phyloP scores from a whole-genome alignment of 2,888 invertebrate genomes.

The Caenorhabditis becei region DNA sequence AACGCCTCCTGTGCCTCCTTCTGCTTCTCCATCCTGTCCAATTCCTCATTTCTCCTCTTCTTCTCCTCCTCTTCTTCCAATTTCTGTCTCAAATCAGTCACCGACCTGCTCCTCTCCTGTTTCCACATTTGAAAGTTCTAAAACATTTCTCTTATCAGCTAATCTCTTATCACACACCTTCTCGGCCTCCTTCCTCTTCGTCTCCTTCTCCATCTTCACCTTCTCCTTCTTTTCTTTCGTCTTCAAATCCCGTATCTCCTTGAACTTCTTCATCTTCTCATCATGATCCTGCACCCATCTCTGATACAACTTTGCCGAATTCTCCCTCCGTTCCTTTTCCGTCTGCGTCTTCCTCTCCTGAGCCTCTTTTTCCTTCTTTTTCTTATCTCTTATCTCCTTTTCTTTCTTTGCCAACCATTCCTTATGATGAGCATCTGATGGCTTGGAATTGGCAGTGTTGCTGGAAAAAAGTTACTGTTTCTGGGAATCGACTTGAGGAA shows the following conservation, averaged over 20 bases:
- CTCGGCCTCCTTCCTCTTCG: slow-evolving; percentile 50
- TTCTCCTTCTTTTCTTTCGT: slow-evolving; percentile 22
- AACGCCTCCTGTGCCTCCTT: slow-evolving; percentile 61
- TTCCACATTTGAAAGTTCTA: slow-evolving; percentile 65
- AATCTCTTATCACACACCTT: too few species aligned
- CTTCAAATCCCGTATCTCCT: neutral
- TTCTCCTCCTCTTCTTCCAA: slow-evolving; percentile 33
- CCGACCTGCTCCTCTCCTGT: slow-evolving; percentile 54
- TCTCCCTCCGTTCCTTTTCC: slow-evolving; percentile 59
- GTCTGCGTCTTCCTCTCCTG: slow-evolving; percentile 38
- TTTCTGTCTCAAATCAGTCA: slow-evolving; percentile 32
- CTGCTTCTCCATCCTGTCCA: slow-evolving; percentile 30
- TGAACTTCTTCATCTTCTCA: slow-evolving; percentile 29
- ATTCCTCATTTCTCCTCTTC: slow-evolving; percentile 30
- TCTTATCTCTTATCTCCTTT: slow-evolving; percentile 39
- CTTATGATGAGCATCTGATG: slow-evolving; percentile 44
- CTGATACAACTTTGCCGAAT: slow-evolving; percentile 57
- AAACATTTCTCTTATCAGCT: too few species aligned
- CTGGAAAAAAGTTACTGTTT: slow-evolving; percentile 25
- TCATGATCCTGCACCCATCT: slow-evolving; percentile 61
- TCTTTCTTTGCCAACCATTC: slow-evolving; percentile 62
- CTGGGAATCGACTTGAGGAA: too few species aligned
- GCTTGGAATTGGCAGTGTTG: slow-evolving; percentile 6
- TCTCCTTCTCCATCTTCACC: slow-evolving; percentile 25
- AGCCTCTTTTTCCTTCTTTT: slow-evolving; percentile 30